Evolutionary conservation across 2,888 invertebrate species (phyloP), one percentile per base, ranked within the genome.

Genomic region (Biston stratarius): DNA sequence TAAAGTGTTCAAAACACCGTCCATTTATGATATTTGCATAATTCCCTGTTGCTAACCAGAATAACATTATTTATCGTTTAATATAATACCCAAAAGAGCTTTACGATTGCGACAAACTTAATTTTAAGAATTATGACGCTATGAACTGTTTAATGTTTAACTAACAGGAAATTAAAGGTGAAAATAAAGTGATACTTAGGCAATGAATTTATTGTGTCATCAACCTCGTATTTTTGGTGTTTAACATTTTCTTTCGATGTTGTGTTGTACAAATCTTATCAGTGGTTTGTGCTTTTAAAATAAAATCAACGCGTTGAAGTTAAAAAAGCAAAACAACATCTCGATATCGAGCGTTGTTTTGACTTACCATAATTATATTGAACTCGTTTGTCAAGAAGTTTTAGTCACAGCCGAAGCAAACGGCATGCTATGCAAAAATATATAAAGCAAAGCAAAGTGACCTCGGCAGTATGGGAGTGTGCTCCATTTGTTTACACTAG

Each of bases 21-120:
- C 79, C 76, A 78, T 79, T 78, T 77, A 76, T 60, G 67, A 73
- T 74, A 81, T 84, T 83, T 81, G 75, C 84, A 83, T 86, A 84
- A 85, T 83, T 79, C 78, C 74, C 75, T 77, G 77, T 80, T 75
- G 78, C 62, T 56, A 24, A 40, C 57, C 60, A 60, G 58, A 77
- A 78, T 81, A 77, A 78, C 81, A 78, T 77, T 67, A 75, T 81
- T 69, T 63, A 63, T 57, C 58, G 55, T 42, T 42, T 53, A 56
- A 56, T 14, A 53, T 53, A 15, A 38, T 38, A 15, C 15, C 33
- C n/a, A 24, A 40, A 34, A 73, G 69, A 58, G 66, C 61, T 70
- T 72, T 59, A 58, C 64, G 68, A 68, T 75, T 61, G 63, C 67
- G 64, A 61, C 63, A 61, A 72, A 71, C 64, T 74, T 73, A 72